Evolutionary conservation across 2,797 vertebrate genomes (phyloP).

Genomic region (Triplophysa bombifrons): DNA sequence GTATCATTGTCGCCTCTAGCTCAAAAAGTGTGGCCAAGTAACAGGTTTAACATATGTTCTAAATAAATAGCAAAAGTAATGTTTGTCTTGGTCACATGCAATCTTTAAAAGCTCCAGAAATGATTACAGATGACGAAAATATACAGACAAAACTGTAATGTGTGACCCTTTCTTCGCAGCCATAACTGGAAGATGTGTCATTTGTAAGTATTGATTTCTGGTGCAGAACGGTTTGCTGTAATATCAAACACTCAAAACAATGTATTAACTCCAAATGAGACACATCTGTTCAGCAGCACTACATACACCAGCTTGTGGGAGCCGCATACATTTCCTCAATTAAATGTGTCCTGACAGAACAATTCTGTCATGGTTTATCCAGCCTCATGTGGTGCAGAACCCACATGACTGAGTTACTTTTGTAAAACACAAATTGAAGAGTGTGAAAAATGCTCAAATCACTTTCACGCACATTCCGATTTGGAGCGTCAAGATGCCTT

Average conservation of each 20-base stretch:
- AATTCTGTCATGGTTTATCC: not conserved
- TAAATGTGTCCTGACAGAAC: conserved; percentile 11
- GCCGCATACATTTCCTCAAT: conserved; percentile 25
- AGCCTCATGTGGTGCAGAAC: not conserved
- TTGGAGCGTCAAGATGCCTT: not conserved
- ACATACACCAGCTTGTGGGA: not conserved
- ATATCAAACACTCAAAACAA: conserved; percentile 25
- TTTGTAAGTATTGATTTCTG: conserved; percentile 43
- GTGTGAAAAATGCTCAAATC: not conserved
- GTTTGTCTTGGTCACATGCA: not conserved
- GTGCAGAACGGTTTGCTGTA: conserved; percentile 36
- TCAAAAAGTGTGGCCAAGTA: not conserved
- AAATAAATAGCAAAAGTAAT: not conserved
- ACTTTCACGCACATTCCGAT: too few relatives aligned
- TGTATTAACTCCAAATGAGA: conserved; percentile 33
- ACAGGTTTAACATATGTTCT: not conserved
- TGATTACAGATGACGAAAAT: not conserved
- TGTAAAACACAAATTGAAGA: not conserved
- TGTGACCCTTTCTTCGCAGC: conserved; percentile 13
- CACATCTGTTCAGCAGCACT: conserved; percentile 26
- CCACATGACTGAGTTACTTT: not conserved
- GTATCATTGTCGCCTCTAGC: not conserved
- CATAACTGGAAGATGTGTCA: conserved; percentile 46
- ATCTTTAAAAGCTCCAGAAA: not conserved
- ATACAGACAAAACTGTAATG: not conserved